Percentiles rank a stretch among this genome's conserved stretches.
Conservation (phyloP, 2,113 vertebrate species). For the Herpetotheres cachinnans region DNA sequence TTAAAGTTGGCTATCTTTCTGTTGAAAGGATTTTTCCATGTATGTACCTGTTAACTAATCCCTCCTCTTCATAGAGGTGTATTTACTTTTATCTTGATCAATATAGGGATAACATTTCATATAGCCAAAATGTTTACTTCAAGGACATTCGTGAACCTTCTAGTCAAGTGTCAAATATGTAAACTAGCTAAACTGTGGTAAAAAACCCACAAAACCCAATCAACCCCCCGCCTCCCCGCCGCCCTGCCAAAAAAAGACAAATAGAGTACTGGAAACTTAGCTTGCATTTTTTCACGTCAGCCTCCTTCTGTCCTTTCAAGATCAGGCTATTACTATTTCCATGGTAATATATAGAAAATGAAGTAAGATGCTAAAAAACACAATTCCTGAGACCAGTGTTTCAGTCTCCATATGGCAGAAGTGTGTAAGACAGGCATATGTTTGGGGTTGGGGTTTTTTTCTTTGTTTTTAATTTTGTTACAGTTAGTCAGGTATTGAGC, state of each 20-base stretch:
- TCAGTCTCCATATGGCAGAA: not conserved
- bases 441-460: not conserved
- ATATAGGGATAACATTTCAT: not conserved
- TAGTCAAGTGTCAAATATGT: not conserved
- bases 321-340: not conserved
- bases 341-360: not conserved
- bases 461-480: not conserved
- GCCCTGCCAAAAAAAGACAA: not conserved
- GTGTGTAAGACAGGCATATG: not conserved
- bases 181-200: not conserved
- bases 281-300: not conserved
- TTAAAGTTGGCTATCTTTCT: not conserved
- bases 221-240: not conserved
- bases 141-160: not conserved
- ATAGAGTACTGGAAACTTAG: not conserved
- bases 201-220: not conserved
- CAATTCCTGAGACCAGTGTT: not conserved
- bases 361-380: not conserved
- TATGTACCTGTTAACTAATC: not conserved
- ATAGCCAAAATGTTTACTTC: not conserved
- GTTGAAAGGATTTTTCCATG: not conserved
- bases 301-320: not conserved
- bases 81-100: not conserved
- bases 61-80: not conserved
- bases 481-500: not conserved